Percentiles rank a stretch among this genome's conserved stretches.
phyloP scores from a whole-genome alignment of 2,888 invertebrate genomes.

The Trachelus tabidus region DNA sequence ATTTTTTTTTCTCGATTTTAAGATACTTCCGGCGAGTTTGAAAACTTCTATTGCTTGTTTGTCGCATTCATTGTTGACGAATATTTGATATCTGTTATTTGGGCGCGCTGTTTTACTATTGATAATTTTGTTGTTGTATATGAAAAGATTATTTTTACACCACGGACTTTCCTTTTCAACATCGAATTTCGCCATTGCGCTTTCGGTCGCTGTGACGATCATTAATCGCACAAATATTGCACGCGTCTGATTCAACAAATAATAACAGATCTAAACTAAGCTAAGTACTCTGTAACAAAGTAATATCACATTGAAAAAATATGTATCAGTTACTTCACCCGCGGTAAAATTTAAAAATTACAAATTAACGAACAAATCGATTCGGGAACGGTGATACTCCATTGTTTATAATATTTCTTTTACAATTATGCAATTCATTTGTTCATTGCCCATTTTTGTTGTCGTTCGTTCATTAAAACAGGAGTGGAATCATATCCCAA shows the following conservation, averaged over 20 bases:
- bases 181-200: not conserved
- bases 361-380: not conserved
- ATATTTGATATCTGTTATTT: not conserved
- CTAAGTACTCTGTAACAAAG: slow-evolving; percentile 54
- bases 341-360: not conserved
- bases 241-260: slow-evolving; percentile 35
- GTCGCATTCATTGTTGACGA: not conserved
- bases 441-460: not conserved
- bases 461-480: not conserved
- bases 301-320: slow-evolving; percentile 62
- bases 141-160: slow-evolving; percentile 48
- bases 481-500: not conserved
- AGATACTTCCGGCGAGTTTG: not conserved
- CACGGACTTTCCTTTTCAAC: slow-evolving; percentile 33
- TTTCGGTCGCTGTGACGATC: not conserved
- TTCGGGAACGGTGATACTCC: not conserved
- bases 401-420: not conserved
- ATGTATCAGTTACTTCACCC: slow-evolving; percentile 45
- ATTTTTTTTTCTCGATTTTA: not conserved
- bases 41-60: not conserved
- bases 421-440: not conserved
- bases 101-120: not conserved
- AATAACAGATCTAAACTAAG: slow-evolving; percentile 57
- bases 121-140: not conserved
- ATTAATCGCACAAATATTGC: slow-evolving; percentile 41